Conservation (phyloP, 1,140 invertebrate species). For the Drosophila murphyi region DNA sequence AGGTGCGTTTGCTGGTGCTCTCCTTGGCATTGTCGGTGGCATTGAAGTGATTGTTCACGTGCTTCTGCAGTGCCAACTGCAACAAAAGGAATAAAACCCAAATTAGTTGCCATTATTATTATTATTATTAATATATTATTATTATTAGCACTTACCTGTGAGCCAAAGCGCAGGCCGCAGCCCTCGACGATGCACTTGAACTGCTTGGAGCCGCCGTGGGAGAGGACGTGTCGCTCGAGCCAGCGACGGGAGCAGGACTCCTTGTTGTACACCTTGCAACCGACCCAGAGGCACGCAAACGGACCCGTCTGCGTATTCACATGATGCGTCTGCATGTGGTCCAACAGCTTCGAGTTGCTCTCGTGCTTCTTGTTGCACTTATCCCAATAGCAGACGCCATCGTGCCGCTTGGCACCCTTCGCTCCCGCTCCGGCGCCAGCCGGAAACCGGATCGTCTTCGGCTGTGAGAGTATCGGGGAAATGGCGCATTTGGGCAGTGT, state of each 20-base stretch:
- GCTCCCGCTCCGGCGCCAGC: conserved; percentile 83
- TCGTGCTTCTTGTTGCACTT: conserved; percentile 92
- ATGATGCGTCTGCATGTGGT: conserved; percentile 95
- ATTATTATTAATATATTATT: neutral
- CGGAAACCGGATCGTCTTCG: conserved; percentile 92
- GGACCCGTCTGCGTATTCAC: conserved; percentile 93
- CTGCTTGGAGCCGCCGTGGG: conserved; percentile 96
- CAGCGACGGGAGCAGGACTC: conserved; percentile 95
- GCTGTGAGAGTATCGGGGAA: conserved; percentile 90
- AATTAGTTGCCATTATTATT: neutral
- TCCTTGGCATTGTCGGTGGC: conserved; percentile 86
- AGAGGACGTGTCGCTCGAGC: conserved; percentile 96
- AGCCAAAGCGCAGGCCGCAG: conserved; percentile 95
- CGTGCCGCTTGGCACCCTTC: conserved; percentile 84
- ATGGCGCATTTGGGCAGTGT: conserved; percentile 84
- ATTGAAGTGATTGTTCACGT: conserved; percentile 97
- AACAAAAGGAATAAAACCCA: conserved; percentile 66
- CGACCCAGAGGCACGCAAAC: conserved; percentile 95
- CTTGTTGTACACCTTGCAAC: conserved; percentile 97
- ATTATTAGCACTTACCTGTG: conserved; percentile 88
- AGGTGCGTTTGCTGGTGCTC: conserved; percentile 87
- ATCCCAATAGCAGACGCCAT: conserved; percentile 92
- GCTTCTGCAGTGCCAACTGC: conserved; percentile 93
- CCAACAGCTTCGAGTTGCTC: conserved; percentile 91
- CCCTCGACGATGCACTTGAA: conserved; percentile 97